Evolutionary conservation across 2,888 invertebrate genomes (phyloP), one percentile per base, ranked within the genome.

Genomic region (Sipha maydis): DNA sequence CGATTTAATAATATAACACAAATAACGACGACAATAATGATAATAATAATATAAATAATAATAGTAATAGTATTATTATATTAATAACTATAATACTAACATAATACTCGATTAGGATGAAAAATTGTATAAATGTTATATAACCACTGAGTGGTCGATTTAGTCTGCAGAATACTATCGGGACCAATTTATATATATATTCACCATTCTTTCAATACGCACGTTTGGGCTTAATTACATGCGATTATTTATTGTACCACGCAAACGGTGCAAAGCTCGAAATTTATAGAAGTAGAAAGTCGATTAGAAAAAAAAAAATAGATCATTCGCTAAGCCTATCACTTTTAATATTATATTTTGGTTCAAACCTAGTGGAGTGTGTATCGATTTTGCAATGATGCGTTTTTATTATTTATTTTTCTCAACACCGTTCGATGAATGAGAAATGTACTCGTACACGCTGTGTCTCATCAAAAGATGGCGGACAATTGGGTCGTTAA

Each of bases 91-190:
- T 48, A 14, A 14, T 48, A 14, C 14, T 48, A 3, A 34, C 4
- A 48, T 48, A 48, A 48, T 48, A 14, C 14, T 56, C 56, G 34
- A 79, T 56, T 56, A 34, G 17, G 38, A 38, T 38, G 67, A 38
- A 67, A 80, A 48, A 77, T 7, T 67, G n/a, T 67, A 67, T 80
- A 38, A 80, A 61, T 34, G 34, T 34, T 34, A 78, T 31, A 48
- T 11, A 54, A 79, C n/a, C 61, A 25, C n/a, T 38, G 41, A 8
- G 3, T 8, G 8, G 41, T 8, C 8, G 41, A 11, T 41, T 7
- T 41, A 41, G 41, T 11, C 41, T 41, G 8, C 25, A 48, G 17
- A n/a, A 5, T 14, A 25, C 31, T 61, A 17, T 48, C 61, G 21
- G 25, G 79, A 38, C 34, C n/a, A 61, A 80, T 61, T n/a, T 80